These are phyloP conservation scores for Enhydra lutris DNA, from an alignment of 2,113 vertebrate species.

Conservation along the genomic window DNA sequence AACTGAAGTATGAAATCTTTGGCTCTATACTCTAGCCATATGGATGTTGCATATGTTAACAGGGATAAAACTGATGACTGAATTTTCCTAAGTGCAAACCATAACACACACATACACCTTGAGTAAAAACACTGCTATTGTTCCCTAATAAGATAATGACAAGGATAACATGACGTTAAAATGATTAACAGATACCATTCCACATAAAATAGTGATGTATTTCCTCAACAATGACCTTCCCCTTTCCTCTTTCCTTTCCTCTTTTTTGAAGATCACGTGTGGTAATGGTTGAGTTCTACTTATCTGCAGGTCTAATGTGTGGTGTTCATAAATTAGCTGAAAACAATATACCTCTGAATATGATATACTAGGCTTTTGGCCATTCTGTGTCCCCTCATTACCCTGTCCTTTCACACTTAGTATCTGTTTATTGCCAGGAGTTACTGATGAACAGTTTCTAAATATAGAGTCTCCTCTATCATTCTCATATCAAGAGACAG, in stretches of 20 bases:
- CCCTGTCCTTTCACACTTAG: neutral
- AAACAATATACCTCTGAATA: neutral
- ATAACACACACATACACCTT: neutral
- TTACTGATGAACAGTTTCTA: neutral
- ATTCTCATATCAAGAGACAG: neutral
- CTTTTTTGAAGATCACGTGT: neutral
- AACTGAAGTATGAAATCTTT: neutral
- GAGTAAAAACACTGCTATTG: neutral
- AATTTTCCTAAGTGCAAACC: conserved; percentile 13
- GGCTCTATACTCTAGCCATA: neutral
- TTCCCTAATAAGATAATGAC: neutral
- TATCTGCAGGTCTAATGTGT: neutral
- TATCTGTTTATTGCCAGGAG: neutral
- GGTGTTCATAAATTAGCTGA: neutral
- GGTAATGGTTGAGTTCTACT: neutral
- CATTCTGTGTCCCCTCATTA: neutral
- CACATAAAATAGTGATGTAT: neutral
- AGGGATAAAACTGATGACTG: neutral
- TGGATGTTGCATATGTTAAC: neutral
- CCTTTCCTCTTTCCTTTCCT: neutral
- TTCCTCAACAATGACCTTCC: neutral
- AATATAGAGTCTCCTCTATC: neutral
- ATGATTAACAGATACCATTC: neutral
- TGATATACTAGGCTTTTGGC: neutral
- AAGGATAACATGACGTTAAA: neutral